These are phyloP conservation scores for Melinaea menophilus DNA, from an alignment of 2,888 invertebrate genomes.

Conservation along the genomic window DNA sequence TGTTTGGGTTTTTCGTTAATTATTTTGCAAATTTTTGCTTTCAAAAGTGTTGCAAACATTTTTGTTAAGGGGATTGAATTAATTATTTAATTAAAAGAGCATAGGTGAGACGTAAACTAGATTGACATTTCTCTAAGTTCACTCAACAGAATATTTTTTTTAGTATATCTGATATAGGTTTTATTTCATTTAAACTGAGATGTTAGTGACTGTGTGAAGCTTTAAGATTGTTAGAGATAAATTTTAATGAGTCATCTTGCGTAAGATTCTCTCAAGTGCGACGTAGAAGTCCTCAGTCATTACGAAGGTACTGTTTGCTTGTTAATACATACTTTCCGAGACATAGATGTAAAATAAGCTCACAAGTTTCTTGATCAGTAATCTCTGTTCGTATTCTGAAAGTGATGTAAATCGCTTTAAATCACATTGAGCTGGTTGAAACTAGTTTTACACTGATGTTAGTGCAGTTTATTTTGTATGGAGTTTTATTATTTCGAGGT, in stretches of 20 bases:
- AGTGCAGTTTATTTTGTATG: background rate
- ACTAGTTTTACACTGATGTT: conserved; percentile 18
- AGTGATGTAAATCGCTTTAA: conserved; percentile 21
- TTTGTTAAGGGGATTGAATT: no score
- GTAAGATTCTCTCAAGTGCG: conserved; percentile 39
- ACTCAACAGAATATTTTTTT: background rate
- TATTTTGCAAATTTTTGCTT: no score
- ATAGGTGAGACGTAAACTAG: no score
- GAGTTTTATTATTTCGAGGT: background rate
- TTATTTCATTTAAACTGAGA: conserved; percentile 13
- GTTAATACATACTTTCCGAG: conserved; percentile 51
- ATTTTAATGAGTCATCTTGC: conserved; percentile 21
- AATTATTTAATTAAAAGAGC: no score
- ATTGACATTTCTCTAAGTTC: no score
- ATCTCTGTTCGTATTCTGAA: conserved; percentile 32
- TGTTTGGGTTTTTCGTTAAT: no score
- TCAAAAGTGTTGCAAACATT: no score
- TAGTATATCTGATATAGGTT: conserved; percentile 6
- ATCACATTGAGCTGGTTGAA: conserved; percentile 23
- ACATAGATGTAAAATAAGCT: conserved; percentile 49
- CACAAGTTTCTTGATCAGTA: conserved; percentile 41
- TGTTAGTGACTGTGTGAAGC: conserved; percentile 17
- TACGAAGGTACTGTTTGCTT: conserved; percentile 46
- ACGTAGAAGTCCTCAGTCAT: conserved; percentile 35
- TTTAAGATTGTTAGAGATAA: conserved; percentile 22